Evolutionary conservation across 2,888 invertebrate genomes (phyloP).

Genomic region (Epistrophe grossulariae): DNA sequence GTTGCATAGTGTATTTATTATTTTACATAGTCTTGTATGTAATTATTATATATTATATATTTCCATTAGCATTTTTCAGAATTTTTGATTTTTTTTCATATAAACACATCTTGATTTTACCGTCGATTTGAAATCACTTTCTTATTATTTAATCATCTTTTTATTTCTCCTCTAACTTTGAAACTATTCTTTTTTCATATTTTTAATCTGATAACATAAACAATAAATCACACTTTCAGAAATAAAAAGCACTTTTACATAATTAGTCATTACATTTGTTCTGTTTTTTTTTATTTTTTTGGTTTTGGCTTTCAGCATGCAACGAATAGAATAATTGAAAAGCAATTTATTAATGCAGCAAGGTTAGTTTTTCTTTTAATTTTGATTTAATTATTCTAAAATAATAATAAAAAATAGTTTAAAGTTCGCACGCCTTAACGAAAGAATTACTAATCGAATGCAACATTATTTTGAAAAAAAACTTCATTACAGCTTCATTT

Average conservation of each 20-base stretch:
- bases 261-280: slow-evolving; percentile 72
- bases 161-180: slow-evolving; percentile 30
- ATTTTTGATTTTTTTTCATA: not conserved
- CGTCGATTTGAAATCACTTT: slow-evolving; percentile 17
- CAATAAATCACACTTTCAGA: slow-evolving; percentile 56
- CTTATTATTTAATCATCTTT: slow-evolving; percentile 33
- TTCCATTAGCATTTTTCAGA: slow-evolving; percentile 9
- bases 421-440: slow-evolving; percentile 45
- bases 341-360: slow-evolving; percentile 81
- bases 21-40: no score
- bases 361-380: slow-evolving; percentile 81
- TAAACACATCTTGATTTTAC: not conserved
- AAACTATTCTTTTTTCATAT: slow-evolving; percentile 40
- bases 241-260: slow-evolving; percentile 66
- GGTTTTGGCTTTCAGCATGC: slow-evolving; percentile 84
- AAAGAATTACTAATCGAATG: slow-evolving; percentile 64
- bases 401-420: slow-evolving; percentile 47
- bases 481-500: slow-evolving; percentile 77
- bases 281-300: slow-evolving; percentile 57
- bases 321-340: slow-evolving; percentile 83
- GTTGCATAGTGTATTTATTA: no score
- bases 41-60: no score
- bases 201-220: slow-evolving; percentile 28
- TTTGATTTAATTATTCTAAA: slow-evolving; percentile 32
- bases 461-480: slow-evolving; percentile 61